Conservation (phyloP, 2,797 vertebrate species). For the Nyctibius grandis region DNA sequence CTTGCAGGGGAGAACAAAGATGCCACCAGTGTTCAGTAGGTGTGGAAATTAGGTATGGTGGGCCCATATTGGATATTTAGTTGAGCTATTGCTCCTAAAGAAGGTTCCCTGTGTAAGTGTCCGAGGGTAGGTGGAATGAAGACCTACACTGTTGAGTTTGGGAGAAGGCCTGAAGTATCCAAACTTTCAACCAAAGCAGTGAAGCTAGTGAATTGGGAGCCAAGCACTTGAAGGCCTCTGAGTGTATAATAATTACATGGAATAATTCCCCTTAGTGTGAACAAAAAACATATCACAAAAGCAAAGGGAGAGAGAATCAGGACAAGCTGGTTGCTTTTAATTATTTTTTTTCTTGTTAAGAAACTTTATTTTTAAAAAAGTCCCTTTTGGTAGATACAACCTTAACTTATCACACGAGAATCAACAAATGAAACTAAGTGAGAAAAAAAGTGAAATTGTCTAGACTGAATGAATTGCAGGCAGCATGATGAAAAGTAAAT, state of each 20-base stretch:
- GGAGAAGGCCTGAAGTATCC: not conserved
- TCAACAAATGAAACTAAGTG: constrained; percentile 31
- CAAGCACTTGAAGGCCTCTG: not conserved
- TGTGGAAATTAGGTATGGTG: not conserved
- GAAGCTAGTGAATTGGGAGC: not conserved
- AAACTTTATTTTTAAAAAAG: not conserved
- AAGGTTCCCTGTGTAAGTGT: not conserved
- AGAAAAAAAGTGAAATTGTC: constrained; percentile 52
- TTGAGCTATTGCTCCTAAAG: not conserved
- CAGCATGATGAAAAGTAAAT: not conserved
- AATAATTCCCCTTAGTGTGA: not conserved
- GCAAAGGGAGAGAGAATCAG: not conserved
- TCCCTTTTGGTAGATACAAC: not conserved
- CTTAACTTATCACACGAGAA: not conserved
- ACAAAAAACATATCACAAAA: not conserved
- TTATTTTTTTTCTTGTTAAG: not conserved
- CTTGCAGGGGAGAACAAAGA: not conserved
- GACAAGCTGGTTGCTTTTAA: not conserved
- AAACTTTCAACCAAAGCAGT: not conserved
- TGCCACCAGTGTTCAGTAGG: not conserved
- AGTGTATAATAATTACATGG: not conserved
- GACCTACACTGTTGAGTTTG: not conserved
- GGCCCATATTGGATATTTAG: rapidly evolving
- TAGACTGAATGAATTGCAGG: not conserved
- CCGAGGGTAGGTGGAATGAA: not conserved